phyloP scores from a whole-genome alignment of 2,888 invertebrate genomes.

The Trichopria drosophilae region DNA sequence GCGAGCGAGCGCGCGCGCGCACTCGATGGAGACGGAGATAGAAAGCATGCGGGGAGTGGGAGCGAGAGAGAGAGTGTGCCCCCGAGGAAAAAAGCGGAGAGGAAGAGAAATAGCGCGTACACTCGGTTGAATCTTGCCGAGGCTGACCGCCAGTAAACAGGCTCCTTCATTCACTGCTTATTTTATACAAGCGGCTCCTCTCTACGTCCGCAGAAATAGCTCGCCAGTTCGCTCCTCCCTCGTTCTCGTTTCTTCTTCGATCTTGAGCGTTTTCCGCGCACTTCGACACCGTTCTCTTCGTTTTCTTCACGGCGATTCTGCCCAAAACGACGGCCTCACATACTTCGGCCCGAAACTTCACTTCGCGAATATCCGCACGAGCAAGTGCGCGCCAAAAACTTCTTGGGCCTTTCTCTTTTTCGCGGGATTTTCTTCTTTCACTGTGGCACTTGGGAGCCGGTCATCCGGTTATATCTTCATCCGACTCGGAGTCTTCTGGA shows the following conservation, averaged over 20 bases:
- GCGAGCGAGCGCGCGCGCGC: constrained; percentile 15
- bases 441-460: too few relatives aligned
- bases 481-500: too few relatives aligned
- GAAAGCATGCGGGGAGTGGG: constrained; percentile 8
- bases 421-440: too few relatives aligned
- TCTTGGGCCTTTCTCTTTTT: too few relatives aligned
- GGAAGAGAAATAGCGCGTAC: constrained; percentile 42
- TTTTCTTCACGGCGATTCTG: neutral
- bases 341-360: neutral
- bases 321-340: neutral
- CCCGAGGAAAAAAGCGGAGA: constrained; percentile 30
- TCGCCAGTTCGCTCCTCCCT: constrained; percentile 11
- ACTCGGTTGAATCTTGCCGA: constrained; percentile 50
- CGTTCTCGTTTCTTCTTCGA: neutral
- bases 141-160: constrained; percentile 56
- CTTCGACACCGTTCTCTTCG: neutral
- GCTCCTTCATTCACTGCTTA: constrained; percentile 58
- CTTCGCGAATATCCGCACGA: too few relatives aligned
- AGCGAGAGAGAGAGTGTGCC: constrained; percentile 17
- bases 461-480: too few relatives aligned
- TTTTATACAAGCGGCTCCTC: constrained; percentile 54
- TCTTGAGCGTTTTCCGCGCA: constrained; percentile 5
- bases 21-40: constrained; percentile 24
- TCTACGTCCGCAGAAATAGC: constrained; percentile 57
- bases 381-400: too few relatives aligned